Base-by-base conservation (phyloP, 2,888 invertebrate species). In the Stenotaenia linearis region DNA sequence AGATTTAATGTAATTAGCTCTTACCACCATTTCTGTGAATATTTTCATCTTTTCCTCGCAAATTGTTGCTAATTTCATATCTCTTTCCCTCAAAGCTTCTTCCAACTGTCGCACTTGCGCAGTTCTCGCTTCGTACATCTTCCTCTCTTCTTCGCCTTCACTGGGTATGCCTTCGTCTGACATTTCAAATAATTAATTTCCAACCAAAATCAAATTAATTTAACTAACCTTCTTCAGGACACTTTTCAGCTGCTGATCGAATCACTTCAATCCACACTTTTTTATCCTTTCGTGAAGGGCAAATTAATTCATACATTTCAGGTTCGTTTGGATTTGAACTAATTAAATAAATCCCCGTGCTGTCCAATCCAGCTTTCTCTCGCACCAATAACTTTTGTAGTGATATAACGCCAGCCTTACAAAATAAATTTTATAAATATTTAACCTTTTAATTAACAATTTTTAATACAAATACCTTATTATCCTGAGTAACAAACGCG, bases 251-350 rank as follows among this genome's bases (percentile, higher is more conserved):
- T 21, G 96, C 94, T 77, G 91, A 89, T 83, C 95, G 90, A 83
- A 97, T 92, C 50, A 93, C 91, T 84, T 92, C 92, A 85, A 97
- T 95, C 97, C 97, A 97, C 12, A 90, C 88, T 84, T 93, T 92
- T 85, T 95, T 93, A 84, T 97, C 96, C 86, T 95, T 94, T 35
- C 95, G 95, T 84, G 94, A 93, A 30, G 92, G 91, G 81, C 90
- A 90, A 85, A 96, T 91, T 78, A 98, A 88, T 85, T 97, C 97
- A 85, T 97, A 97, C 97, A 98, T 97, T 88, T 97, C 97, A 0
- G 97, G 97, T 85, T 93, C 94, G 4, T 91, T 83, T 5, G 95
- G 94, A 84, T 95, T 95, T 83, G 95, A 95, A 82, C 94, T 95
- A 83, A 98, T 96, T 79, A 98, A 90, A 88, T 97, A 97, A 84